Evolutionary conservation across 2,888 invertebrate species (phyloP), one percentile per base, ranked within the genome.

Genomic region (Lasioglossum calceatum): DNA sequence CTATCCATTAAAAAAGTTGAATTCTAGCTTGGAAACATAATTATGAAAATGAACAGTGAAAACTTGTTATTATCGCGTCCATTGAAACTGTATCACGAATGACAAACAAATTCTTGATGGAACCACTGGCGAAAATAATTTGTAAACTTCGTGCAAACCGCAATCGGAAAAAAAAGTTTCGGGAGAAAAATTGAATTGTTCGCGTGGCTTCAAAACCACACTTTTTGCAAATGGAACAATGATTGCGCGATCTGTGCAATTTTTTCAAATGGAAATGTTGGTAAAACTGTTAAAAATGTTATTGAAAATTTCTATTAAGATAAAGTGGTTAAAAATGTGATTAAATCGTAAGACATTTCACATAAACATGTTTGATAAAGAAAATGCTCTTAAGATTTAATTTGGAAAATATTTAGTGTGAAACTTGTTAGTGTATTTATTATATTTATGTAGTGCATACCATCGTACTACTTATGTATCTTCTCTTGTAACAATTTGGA

Each of bases 1-100:
- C 19, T 64, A 64, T 64, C 32, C 64, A 32, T 64, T 64, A 64
- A 32, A 64, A 58, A 64, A 64, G 64, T 64, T 64, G 64, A 64
- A 7, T 2, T 32, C 32, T 16, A 19, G 16, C 64, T 32, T 14
- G 64, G 5, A 32, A 64, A 64, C 16, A 7, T 64, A 32, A 64
- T 64, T 64, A 27, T 32, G 64, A 32, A 16, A 32, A 64, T 8
- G 7, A 64, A 32, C 32, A 32, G 16, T 32, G 64, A 32, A 19
- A 61, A 64, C 32, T 27, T 61, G 14, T 4, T 64, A 5, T 1
- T 64, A 27, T 64, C 61, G 5, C 61, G 16, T 32, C 16, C 32
- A 32, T 5, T 16, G 64, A 64, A 64, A 32, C 64, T 7, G 16
- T 7, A 19, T 16, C 32, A 16, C 19, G 16, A 2, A 32, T 16